Base-by-base conservation (phyloP, 2,888 invertebrate species). In the Lasioglossum lativentre region DNA sequence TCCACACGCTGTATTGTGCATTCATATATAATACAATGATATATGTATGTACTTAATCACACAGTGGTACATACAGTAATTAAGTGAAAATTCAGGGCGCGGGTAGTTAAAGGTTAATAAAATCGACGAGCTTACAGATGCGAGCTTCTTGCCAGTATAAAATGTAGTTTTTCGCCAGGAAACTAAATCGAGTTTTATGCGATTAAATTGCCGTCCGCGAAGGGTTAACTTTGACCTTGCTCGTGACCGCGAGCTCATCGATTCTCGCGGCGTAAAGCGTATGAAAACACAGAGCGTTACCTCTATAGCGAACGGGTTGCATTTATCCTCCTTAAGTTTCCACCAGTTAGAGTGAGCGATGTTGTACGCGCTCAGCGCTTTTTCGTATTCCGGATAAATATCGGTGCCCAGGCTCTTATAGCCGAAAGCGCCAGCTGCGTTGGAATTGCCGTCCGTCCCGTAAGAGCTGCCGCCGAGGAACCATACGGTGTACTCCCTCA, bases 401-500 rank as follows among this genome's bases (percentile, higher is more conserved):
- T 91, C 92, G 30, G 89, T 89, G 4, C 77, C 84, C 27, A 93
- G 86, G 47, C 88, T 91, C n/a, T 89, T 91, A 78, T 94, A 93
- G 19, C 92, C 92, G 73, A 90, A 93, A 63, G 94, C 93, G 19
- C 94, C 93, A 63, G 91, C 89, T 71, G 82, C 89, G 12, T 71
- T 42, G 19, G 91, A 89, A 83, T 93, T 93, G 38, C 93, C 94
- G 81, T 94, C 93, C 23, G 42, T 85, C 0, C 93, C 94, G 45
- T 84, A 73, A 40, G 93, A 92, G 81, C 90, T 91, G 45, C 91
- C 90, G 23, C 92, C 93, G 47, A 93, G 82, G 77, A 94, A 92
- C 93, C 93, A 94, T 45, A 93, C 94, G 38, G 90, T 89, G 88
- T 94, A 94, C 59, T 89, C 79, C 42, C 85, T 89, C 66, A 94